Evolutionary conservation across 2,888 invertebrate genomes (phyloP).

Genomic region (Sepioteuthis lessoniana): DNA sequence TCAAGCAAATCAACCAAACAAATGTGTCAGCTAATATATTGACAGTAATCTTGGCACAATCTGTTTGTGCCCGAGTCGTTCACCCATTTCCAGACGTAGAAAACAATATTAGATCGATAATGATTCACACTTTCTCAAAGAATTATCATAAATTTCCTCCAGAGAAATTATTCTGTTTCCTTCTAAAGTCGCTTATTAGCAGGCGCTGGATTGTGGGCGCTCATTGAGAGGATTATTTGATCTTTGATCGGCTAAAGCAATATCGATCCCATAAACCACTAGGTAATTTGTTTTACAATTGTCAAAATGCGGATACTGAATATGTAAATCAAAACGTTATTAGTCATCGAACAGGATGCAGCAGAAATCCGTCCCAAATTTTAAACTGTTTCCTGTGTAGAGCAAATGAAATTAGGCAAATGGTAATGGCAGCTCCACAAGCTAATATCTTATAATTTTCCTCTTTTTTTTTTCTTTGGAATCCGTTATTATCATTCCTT

Average conservation of each 20-base stretch:
- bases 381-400: too few species aligned
- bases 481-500: too few species aligned
- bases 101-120: not conserved
- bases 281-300: not conserved
- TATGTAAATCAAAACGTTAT: not conserved
- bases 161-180: not conserved
- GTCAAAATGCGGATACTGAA: not conserved
- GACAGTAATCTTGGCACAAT: slow-evolving; percentile 15
- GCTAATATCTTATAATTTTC: too few species aligned
- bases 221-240: not conserved
- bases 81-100: not conserved
- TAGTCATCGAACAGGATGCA: not conserved
- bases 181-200: not conserved
- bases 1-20: not conserved
- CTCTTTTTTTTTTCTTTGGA: too few species aligned
- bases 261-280: not conserved
- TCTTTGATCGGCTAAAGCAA: not conserved
- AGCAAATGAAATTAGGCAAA: too few species aligned
- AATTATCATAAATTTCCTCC: not conserved
- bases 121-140: not conserved
- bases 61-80: not conserved
- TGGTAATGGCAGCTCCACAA: too few species aligned
- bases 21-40: not conserved
- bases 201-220: not conserved
- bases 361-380: too few species aligned